Conservation (phyloP, 2,113 vertebrate species). For the Callorhinus ursinus region DNA sequence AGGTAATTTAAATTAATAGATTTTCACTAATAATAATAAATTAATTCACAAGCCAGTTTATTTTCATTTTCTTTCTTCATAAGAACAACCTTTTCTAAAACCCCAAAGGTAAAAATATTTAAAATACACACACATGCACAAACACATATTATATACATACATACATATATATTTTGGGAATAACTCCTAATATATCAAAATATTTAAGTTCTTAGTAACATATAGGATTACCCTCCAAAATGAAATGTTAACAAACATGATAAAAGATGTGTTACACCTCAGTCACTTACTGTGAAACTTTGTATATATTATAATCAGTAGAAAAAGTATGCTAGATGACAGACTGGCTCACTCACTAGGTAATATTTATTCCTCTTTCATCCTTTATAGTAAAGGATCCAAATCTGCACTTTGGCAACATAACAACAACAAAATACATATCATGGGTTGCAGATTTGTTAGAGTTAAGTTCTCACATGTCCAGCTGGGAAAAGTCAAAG, state of each 20-base stretch:
- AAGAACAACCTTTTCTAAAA: not conserved
- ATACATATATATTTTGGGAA: not conserved
- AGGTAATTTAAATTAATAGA: not conserved
- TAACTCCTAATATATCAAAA: not conserved
- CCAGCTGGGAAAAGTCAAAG: not conserved
- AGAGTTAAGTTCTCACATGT: not conserved
- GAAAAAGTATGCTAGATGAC: not conserved
- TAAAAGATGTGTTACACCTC: not conserved
- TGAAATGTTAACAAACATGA: not conserved
- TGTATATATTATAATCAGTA: not conserved
- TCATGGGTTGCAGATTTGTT: not conserved
- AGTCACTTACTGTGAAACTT: not conserved
- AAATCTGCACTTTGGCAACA: not conserved
- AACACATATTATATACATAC: not conserved
- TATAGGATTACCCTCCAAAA: not conserved
- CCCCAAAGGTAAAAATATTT: not conserved
- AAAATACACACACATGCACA: not conserved
- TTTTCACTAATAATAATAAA: not conserved
- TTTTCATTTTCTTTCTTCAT: slow-evolving; percentile 21
- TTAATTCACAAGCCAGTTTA: not conserved
- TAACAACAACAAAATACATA: not conserved
- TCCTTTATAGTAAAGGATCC: not conserved
- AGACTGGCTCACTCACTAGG: not conserved
- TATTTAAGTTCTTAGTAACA: not conserved
- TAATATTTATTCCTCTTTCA: not conserved